A percentile compares a stretch with the other conserved stretches of the same genome.
These are phyloP conservation scores for Aldabrachelys gigantea DNA, from an alignment of 2,113 vertebrate species.

Conservation along the genomic window DNA sequence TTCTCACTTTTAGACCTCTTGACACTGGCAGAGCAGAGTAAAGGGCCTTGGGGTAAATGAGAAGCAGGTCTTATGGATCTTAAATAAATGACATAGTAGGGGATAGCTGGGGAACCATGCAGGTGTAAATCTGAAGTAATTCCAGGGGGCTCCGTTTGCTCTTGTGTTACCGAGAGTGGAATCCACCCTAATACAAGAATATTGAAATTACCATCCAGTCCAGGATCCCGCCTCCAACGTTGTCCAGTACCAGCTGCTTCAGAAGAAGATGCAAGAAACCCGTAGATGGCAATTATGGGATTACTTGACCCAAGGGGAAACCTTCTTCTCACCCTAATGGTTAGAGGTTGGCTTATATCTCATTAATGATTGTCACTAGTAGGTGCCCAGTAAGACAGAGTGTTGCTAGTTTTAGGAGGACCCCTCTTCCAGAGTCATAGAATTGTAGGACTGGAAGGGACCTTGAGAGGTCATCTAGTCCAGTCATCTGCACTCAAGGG, in stretches of 20 bases:
- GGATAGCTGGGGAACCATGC: neutral
- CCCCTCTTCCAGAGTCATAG: neutral
- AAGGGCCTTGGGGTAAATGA: neutral
- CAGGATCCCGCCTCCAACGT: neutral
- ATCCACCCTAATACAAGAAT: neutral
- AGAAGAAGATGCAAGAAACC: neutral
- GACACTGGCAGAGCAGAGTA: neutral
- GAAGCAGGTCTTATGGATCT: neutral
- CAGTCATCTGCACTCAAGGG: no score
- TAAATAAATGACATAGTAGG: neutral
- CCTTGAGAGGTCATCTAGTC: no score
- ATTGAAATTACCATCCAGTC: neutral
- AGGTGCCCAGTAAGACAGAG: neutral
- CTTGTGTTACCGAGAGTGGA: neutral
- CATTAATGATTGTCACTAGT: neutral
- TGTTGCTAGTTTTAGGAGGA: neutral
- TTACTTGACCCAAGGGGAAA: neutral
- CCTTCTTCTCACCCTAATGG: neutral
- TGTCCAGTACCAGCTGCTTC: neutral
- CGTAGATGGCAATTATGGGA: neutral
- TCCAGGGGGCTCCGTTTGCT: neutral
- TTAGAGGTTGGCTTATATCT: neutral
- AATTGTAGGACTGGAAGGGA: no score
- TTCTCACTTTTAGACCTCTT: neutral
- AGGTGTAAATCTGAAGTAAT: neutral